Conservation (phyloP, 2,888 invertebrate species). For the Andricus curvator region DNA sequence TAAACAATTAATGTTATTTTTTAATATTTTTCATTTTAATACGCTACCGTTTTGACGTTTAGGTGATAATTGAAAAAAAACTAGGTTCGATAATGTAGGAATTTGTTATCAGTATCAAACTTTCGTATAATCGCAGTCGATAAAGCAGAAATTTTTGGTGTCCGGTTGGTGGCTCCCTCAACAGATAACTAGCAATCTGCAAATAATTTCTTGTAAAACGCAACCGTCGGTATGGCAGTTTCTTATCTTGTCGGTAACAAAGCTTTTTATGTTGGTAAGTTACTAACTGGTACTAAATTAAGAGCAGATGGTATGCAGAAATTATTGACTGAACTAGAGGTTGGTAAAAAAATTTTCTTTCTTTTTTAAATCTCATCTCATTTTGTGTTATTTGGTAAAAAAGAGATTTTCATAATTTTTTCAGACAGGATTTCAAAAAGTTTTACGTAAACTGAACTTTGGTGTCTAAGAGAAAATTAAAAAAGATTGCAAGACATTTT, state of each 20-base stretch:
- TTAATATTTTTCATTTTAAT: not conserved
- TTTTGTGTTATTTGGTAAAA: too few species aligned
- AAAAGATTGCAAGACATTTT: too few species aligned
- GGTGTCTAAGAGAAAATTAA: too few species aligned
- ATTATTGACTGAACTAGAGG: too few species aligned
- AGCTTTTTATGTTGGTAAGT: not conserved
- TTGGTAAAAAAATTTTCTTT: too few species aligned
- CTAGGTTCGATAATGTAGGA: not conserved
- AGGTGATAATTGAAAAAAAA: not conserved
- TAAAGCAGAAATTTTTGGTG: slow-evolving; percentile 43
- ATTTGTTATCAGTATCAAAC: not conserved
- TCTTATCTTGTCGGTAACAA: not conserved
- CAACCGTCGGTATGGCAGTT: not conserved
- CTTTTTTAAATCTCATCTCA: too few species aligned
- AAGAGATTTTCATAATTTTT: too few species aligned
- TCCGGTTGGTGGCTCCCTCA: slow-evolving; percentile 17
- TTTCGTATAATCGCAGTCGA: slow-evolving; percentile 29
- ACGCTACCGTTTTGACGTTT: not conserved
- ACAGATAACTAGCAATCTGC: not conserved
- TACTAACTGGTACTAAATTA: not conserved
- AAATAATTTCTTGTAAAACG: not conserved
- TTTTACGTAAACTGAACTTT: too few species aligned
- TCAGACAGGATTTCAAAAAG: too few species aligned
- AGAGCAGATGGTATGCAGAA: not conserved
- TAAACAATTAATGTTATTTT: not conserved